Base-by-base conservation (phyloP, 2,888 invertebrate species). In the Caenorhabditis zanzibari region DNA sequence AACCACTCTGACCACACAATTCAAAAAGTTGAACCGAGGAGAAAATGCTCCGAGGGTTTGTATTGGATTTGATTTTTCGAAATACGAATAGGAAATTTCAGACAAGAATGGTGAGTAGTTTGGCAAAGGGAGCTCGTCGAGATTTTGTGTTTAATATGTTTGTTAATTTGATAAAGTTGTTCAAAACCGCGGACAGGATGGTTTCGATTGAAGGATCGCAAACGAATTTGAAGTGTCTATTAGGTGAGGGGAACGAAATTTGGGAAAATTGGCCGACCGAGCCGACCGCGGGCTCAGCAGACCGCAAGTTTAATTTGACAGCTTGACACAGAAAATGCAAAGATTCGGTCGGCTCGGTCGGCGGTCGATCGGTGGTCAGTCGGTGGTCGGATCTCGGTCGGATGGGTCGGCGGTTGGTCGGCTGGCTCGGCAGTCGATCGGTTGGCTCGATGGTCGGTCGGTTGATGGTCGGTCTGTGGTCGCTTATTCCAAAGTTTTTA, bases 151-250 rank as follows among this genome's bases (percentile, higher is more conserved):
- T 79, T 26, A 74, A 83, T 2, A 52, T 79, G 16, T 74, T 41
- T 54, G n/a, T 74, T 19, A 83, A 64, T 35, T 24, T 83, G 28
- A 35, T 83, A 4, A 47, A 41, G 26, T 14, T 79, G 2, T 79
- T 26, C n/a, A 79, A 83, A 74, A 28, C 52, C 6, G 66, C 83
- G 12, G 71, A 83, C 58, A 10, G 63, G 28, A 69, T 83, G 74
- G 47, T 74, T 0, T 69, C 79, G 6, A 79, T 83, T 26, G 83
- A 83, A 28, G 74, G 69, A 9, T 79, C 79, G 3, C 69, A 74
- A 56, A 64, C 64, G 9, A 83, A 83, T 71, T 63, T 79, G 71
- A 79, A 69, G 22, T 83, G 83, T 64, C 49, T 83, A 16, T 35
- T 83, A 12, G 77, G 82, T 82, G n/a, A 19, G 49, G 22, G 19